phyloP scores from a whole-genome alignment of 92 coral and sea anemone species.

The Umimayanthus chanpuru region DNA sequence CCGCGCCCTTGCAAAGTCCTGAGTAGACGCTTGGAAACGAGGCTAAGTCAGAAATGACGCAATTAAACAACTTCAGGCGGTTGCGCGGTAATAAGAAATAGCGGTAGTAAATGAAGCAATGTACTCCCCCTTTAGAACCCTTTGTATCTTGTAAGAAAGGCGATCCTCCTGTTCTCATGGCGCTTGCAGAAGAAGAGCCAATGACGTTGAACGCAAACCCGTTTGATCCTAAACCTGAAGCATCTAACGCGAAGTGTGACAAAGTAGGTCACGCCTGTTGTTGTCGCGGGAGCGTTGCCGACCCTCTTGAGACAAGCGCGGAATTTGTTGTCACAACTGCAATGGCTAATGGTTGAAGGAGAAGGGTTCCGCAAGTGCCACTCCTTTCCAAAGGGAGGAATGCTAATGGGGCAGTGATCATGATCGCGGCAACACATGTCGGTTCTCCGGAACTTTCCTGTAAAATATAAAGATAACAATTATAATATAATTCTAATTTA shows the following conservation, averaged over 20 bases:
- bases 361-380: neutral
- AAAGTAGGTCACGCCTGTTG: neutral
- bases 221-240: neutral
- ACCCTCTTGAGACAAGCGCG: neutral
- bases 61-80: no score
- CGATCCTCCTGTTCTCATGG: neutral
- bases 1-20: no score
- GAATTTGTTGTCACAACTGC: neutral
- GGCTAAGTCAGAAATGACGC: no score
- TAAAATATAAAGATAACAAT: no score
- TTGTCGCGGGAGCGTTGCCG: neutral
- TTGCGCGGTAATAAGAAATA: no score
- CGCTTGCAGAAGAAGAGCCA: neutral
- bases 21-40: no score
- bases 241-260: neutral
- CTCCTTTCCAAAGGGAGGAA: neutral
- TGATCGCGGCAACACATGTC: conserved; percentile 10
- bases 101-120: no score
- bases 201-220: neutral
- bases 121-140: neutral
- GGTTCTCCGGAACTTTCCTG: neutral
- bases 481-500: no score
- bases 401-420: neutral
- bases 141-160: neutral
- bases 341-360: conserved; percentile 8